Conservation (phyloP, 2,797 vertebrate species). For the Ficedula albicollis region DNA sequence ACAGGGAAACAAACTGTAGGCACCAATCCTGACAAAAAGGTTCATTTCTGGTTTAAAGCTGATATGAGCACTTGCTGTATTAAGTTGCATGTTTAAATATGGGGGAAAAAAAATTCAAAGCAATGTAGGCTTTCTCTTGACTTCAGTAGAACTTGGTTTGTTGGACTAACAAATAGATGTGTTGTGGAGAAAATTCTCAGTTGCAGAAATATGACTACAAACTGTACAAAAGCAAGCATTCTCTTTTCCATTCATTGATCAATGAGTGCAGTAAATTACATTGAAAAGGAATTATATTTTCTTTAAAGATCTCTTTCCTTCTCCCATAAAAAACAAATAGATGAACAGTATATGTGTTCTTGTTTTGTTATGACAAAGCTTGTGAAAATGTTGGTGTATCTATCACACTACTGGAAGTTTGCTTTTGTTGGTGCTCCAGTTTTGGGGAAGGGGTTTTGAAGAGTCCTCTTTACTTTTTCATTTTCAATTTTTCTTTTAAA, state of each 20-base stretch:
- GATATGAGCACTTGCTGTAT: not conserved
- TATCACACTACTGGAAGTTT: not conserved
- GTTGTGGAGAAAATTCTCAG: not conserved
- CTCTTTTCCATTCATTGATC: not conserved
- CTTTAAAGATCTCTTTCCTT: not conserved
- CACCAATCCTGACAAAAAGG: not conserved
- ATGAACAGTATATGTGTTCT: not conserved
- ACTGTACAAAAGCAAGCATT: not conserved
- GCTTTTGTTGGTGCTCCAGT: not conserved
- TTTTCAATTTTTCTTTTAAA: not conserved
- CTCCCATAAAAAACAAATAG: not conserved
- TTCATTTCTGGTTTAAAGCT: not conserved
- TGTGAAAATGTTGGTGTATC: not conserved
- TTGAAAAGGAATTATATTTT: not conserved
- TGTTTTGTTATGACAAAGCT: not conserved
- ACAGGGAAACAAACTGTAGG: not conserved
- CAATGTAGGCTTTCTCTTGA: not conserved
- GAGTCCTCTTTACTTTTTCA: not conserved
- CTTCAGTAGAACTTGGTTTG: not conserved
- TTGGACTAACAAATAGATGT: not conserved
- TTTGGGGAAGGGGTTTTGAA: not conserved
- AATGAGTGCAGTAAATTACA: not conserved
- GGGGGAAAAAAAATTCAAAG: not conserved
- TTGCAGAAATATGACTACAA: not conserved
- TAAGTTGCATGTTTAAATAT: not conserved